phyloP scores from a whole-genome alignment of 2,888 invertebrate genomes.

The Archips crataeganus region DNA sequence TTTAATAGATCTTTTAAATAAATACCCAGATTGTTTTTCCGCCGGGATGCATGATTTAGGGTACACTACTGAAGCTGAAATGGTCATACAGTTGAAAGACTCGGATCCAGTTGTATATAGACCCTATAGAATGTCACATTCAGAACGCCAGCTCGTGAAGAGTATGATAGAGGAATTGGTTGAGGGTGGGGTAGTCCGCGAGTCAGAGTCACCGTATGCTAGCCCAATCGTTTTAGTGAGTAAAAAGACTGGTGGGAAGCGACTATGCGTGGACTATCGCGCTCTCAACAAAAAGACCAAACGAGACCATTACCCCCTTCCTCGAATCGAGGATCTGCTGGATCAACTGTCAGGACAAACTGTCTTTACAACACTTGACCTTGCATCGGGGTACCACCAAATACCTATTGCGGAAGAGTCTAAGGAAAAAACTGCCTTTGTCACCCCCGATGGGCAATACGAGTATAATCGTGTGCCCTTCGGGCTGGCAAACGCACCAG shows the following conservation, averaged over 20 bases:
- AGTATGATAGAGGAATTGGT: conserved; percentile 16
- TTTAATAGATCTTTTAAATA: neutral
- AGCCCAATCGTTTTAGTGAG: conserved; percentile 45
- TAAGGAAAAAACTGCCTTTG: conserved; percentile 53
- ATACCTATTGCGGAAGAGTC: conserved; percentile 48
- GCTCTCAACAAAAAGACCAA: conserved; percentile 41
- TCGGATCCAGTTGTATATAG: conserved; percentile 8
- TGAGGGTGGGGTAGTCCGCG: conserved; percentile 17
- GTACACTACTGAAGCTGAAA: conserved; percentile 17
- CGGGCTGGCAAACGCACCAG: conserved; percentile 27
- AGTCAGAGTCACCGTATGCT: conserved; percentile 42
- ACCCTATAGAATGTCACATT: conserved; percentile 18
- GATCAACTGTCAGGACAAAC: conserved; percentile 47
- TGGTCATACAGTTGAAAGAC: conserved; percentile 6
- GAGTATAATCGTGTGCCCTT: conserved; percentile 46
- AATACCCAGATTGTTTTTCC: conserved; percentile 12
- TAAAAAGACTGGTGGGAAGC: conserved; percentile 40
- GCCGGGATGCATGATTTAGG: conserved; percentile 21
- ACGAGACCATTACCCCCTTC: conserved; percentile 44
- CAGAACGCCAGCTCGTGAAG: neutral
- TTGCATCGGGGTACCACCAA: conserved; percentile 53
- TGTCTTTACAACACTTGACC: conserved; percentile 48
- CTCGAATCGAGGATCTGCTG: conserved; percentile 52
- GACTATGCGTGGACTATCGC: conserved; percentile 43
- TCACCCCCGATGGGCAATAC: conserved; percentile 52